Evolutionary conservation across 2,888 invertebrate species (phyloP), one percentile per base, ranked within the genome.

Genomic region (Melipona beecheii): DNA sequence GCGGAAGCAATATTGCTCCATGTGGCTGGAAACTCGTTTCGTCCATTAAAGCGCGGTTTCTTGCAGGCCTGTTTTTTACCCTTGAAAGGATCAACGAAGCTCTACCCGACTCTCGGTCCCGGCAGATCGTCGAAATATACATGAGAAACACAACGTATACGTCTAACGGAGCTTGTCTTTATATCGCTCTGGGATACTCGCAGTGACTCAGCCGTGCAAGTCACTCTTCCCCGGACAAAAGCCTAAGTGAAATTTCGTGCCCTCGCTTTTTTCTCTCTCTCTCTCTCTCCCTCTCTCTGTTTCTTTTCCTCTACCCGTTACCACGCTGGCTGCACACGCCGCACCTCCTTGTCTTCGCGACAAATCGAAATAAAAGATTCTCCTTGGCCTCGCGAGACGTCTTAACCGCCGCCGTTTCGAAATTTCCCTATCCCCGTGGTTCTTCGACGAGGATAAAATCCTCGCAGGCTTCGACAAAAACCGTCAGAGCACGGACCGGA

Each of bases 1-100:
- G 89, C 90, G 91, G 91, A 91, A 92, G 91, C 91, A 92, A 92
- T 93, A 93, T 92, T 89, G 90, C 91, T 88, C 88, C 87, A 87
- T 88, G 91, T 90, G 89, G 91, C 90, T 92, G 91, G 89, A 92
- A 93, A 93, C 92, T 92, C 92, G 92, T 92, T 93, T 93, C 91
- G 91, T 93, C 92, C 93, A 93, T 93, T 93, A 93, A 93, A 92
- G 91, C 92, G 89, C 85, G 89, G 88, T 89, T 91, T 90, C 85
- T 90, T 90, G 81, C 85, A 66, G 68, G 76, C 72, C 69, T 81
- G 84, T 87, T 90, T 90, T 88, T 90, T 84, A 82, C 78, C 83
- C 81, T 75, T 31, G 71, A 52, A 81, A 78, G 75, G 84, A 82
- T 82, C 85, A 65, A 62, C 76, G 69, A 24, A 64, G 74, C 84